Evolutionary conservation across 2,888 invertebrate species (phyloP), one percentile per base, ranked within the genome.

Genomic region (Epistrophe eligans): DNA sequence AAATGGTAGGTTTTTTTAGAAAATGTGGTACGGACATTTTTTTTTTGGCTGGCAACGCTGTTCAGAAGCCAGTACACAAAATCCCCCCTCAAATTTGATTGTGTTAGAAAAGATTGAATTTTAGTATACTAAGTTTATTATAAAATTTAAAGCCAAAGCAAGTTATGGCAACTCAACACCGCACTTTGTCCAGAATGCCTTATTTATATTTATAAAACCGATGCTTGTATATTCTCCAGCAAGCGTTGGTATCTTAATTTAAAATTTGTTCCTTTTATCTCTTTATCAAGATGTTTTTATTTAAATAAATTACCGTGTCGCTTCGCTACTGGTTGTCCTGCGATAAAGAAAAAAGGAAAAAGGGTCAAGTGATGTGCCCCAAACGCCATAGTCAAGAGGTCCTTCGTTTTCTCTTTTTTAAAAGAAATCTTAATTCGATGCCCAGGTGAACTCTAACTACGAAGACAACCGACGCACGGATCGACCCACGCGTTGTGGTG

Each of bases 251-350:
- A 40, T 40, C 52, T 55, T 24, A 52, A 24, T 52, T 52, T 52
- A 55, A 70, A 40, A 70, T 67, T 52, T 50, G 67, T 70, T 40
- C 38, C 40, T 70, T 66, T 70, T 70, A 70, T 55, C 38, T 40
- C 40, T n/a, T 70, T 40, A 55, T 70, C 28, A 35, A 38, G 52
- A 52, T 70, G 38, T 70, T 40, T 50, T 67, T 38, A 48, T 70
- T 55, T 70, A 24, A 70, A 70, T 70, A 70, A 70, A 70, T 70
- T 52, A 40, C 24, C 70, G 67, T 38, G 50, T 67, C 38, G 50
- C 19, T 48, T 43, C n/a, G 13, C 13, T 43, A 43, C 48, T 66
- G 8, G 48, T 1, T 40, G 2, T 24, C 38, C 38, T 38, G 38
- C 13, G 60, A 19, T 19, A 24, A 40, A 60, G n/a, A n/a, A 1